Evolutionary conservation across 2,888 invertebrate species (phyloP), one percentile per base, ranked within the genome.

Genomic region (Xanthostigma xanthostigma): DNA sequence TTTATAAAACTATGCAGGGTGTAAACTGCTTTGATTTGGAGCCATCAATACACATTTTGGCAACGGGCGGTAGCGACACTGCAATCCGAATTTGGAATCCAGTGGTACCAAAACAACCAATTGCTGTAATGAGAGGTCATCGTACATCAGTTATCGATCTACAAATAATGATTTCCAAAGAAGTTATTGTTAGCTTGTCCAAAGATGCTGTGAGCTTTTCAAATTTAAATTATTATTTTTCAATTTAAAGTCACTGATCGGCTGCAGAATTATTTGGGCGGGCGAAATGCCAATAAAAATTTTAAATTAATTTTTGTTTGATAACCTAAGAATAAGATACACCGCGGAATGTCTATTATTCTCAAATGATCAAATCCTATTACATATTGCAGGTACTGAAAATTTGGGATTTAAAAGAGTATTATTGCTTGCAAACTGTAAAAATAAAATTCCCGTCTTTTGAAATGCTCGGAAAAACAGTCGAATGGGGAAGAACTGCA

Each of bases 321-420:
- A 33, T 12, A n/a, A 34, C 38, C 17, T n/a, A n/a, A n/a, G n/a
- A n/a, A n/a, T n/a, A n/a, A n/a, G n/a, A n/a, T n/a, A n/a, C n/a
- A n/a, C n/a, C n/a, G n/a, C n/a, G n/a, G n/a, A n/a, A n/a, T n/a
- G n/a, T n/a, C n/a, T n/a, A n/a, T n/a, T n/a, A n/a, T n/a, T n/a
- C n/a, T n/a, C n/a, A n/a, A n/a, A n/a, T n/a, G n/a, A n/a, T n/a
- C n/a, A n/a, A n/a, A n/a, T n/a, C n/a, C n/a, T 49, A 34, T 53
- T 48, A 14, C 14, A 27, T 50, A 41, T 60, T 60, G 9, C 60
- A 79, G 79, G 65, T 68, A 17, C 55, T 79, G 10, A 73, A 76
- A 57, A 65, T 79, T 34, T 79, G 78, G 78, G 73, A 77, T 54
- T 58, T 78, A 38, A 71, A 71, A 52, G 74, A 76, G 51, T 72